Percentiles rank a stretch among this genome's conserved stretches.
phyloP scores from a whole-genome alignment of 1,140 invertebrate genomes.

The Panagrolaimus sp. region DNA sequence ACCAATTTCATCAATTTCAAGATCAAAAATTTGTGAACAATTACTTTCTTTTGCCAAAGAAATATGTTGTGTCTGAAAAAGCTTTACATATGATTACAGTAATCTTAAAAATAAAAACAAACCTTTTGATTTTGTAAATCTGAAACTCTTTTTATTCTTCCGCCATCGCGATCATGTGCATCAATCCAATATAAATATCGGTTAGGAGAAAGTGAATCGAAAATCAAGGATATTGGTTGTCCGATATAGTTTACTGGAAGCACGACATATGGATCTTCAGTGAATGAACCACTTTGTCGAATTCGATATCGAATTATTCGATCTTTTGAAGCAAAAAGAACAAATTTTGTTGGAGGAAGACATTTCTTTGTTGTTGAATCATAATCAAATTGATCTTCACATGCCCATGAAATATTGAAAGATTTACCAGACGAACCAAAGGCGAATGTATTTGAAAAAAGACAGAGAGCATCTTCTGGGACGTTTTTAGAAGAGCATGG shows the following conservation, averaged over 20 bases:
- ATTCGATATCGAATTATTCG: conserved; percentile 22
- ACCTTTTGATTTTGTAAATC: conserved; percentile 5
- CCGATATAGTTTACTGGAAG: conserved; percentile 24
- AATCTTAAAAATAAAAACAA: no score
- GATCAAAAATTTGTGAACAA: conserved; percentile 25
- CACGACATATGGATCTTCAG: conserved; percentile 13
- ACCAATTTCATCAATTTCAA: conserved; percentile 22
- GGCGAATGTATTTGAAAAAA: neutral
- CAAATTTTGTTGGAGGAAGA: conserved; percentile 14
- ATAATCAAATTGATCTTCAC: conserved; percentile 11
- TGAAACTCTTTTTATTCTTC: conserved; percentile 9
- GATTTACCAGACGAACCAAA: neutral
- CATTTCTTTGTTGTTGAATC: conserved; percentile 9
- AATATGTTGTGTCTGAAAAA: conserved; percentile 1
- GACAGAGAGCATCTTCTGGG: neutral
- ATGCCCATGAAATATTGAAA: neutral
- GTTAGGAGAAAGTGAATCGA: conserved; percentile 20
- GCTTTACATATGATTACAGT: no score
- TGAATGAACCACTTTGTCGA: neutral
- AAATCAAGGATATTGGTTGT: conserved; percentile 8
- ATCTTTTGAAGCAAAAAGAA: conserved; percentile 21
- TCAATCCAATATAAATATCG: conserved; percentile 28
- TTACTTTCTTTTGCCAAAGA: conserved; percentile 15
- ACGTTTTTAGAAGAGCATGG: no score
- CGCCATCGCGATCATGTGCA: conserved; percentile 22